These are phyloP conservation scores for Orthosia incerta DNA, from an alignment of 2,888 invertebrate genomes.

Conservation along the genomic window DNA sequence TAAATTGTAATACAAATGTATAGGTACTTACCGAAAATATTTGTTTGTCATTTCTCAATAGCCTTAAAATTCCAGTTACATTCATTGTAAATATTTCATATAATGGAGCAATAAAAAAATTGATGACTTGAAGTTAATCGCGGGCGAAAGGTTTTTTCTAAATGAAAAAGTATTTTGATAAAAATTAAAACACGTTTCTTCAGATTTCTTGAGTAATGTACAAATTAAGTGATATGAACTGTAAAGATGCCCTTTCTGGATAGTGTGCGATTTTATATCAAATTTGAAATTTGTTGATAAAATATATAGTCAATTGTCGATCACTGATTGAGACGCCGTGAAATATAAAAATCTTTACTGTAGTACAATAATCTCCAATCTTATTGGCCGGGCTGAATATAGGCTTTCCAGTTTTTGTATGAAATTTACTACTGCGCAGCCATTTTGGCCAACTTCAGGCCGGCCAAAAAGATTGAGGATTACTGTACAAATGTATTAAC, in stretches of 20 bases:
- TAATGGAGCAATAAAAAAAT: constrained; percentile 7
- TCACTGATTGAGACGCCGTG: constrained; percentile 57
- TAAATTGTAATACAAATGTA: background rate
- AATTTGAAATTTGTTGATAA: constrained; percentile 49
- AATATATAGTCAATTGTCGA: constrained; percentile 60
- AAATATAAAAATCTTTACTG: constrained; percentile 37
- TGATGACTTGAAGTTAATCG: background rate
- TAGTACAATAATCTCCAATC: background rate
- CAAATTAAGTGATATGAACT: constrained; percentile 61
- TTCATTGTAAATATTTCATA: constrained; percentile 38
- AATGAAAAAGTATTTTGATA: constrained; percentile 42
- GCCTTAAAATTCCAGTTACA: constrained; percentile 1
- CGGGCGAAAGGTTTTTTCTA: constrained; percentile 15
- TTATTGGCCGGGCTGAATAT: too few relatives aligned
- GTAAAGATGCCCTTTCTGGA: constrained; percentile 45
- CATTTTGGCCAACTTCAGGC: too few relatives aligned
- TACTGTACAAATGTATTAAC: background rate
- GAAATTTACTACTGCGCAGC: too few relatives aligned
- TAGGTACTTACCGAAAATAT: constrained; percentile 3
- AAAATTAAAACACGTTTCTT: constrained; percentile 37
- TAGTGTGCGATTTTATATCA: constrained; percentile 51
- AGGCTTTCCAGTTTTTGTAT: too few relatives aligned
- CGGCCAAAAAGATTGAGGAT: too few relatives aligned
- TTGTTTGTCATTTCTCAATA: constrained; percentile 5
- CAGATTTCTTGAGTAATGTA: constrained; percentile 59